Percentiles rank a stretch among this genome's conserved stretches.
Conservation (phyloP, 2,113 vertebrate genomes). For the Pyxicephalus adspersus region DNA sequence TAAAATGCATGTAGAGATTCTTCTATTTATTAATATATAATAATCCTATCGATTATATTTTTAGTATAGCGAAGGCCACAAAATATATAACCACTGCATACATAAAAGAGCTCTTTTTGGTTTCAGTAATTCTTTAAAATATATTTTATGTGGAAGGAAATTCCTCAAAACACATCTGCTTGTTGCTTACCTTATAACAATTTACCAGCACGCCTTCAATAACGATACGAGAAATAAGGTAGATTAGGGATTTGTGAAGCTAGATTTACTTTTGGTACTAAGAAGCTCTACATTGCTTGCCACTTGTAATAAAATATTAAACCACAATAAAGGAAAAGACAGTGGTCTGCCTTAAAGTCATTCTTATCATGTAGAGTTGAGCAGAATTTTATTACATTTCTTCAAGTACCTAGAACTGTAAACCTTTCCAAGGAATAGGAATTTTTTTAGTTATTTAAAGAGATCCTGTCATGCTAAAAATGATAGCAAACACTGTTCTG, state of each 20-base stretch:
- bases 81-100: too few species aligned
- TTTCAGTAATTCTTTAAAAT: too few species aligned
- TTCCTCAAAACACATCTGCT: not conserved
- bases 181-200: not conserved
- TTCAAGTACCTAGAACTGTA: not conserved
- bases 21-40: too few species aligned
- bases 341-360: not conserved
- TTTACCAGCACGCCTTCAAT: not conserved
- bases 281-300: not conserved
- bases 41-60: too few species aligned
- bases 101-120: too few species aligned
- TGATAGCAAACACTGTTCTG: too few species aligned
- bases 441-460: too few species aligned
- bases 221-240: not conserved
- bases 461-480: too few species aligned
- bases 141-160: too few species aligned
- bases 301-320: slow-evolving; percentile 2
- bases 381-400: too few species aligned
- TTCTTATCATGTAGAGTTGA: not conserved
- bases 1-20: too few species aligned
- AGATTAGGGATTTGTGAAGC: not conserved
- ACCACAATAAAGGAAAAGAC: not conserved
- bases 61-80: too few species aligned
- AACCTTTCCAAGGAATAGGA: not conserved
- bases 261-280: not conserved